Conservation (phyloP, 2,797 vertebrate species). For the Aphelocoma californica region DNA sequence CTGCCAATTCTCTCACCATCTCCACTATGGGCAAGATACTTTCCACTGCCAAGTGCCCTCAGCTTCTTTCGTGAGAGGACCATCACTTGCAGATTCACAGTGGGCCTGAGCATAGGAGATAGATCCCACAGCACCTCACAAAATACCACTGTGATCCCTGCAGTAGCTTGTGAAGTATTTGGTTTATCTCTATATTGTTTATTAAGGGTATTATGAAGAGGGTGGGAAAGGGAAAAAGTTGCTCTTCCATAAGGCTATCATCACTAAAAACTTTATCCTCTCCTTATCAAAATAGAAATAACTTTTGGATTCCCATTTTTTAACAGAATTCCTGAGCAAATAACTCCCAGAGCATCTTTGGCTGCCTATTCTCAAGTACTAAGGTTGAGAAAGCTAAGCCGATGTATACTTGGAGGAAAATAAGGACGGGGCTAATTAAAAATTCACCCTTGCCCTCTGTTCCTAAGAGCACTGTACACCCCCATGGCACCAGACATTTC, state of each 20-base stretch:
- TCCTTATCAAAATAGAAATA: conserved; percentile 19
- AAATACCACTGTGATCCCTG: background rate
- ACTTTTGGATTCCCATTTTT: background rate
- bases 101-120: background rate
- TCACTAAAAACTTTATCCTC: conserved; percentile 10
- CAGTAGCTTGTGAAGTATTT: background rate
- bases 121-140: background rate
- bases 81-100: background rate
- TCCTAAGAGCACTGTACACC: background rate
- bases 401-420: conserved; percentile 12
- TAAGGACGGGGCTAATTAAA: conserved; percentile 1
- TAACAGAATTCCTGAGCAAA: background rate
- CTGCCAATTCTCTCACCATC: conserved; percentile 57
- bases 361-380: background rate
- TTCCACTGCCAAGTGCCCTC: background rate
- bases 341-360: background rate
- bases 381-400: background rate
- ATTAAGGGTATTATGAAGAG: background rate
- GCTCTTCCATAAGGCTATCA: background rate
- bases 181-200: background rate
- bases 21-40: conserved; percentile 25
- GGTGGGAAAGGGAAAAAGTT: background rate
- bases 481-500: background rate
- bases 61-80: background rate
- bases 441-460: background rate